A percentile compares a stretch with the other conserved stretches of the same genome.
Conservation (phyloP, 2,113 vertebrate species). For the Pluvialis apricaria region DNA sequence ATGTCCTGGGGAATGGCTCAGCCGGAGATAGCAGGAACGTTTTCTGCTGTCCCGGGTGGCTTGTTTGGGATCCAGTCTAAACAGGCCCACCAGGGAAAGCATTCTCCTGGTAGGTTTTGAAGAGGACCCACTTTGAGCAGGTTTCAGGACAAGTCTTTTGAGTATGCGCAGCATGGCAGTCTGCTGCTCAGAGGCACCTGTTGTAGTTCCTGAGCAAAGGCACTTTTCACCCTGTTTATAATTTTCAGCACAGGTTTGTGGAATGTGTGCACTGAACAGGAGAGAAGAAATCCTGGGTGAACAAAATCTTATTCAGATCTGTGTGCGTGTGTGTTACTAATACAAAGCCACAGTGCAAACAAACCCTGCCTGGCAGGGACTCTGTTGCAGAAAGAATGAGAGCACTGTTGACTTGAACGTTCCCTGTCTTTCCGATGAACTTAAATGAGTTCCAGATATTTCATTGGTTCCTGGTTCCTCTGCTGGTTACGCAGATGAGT, state of each 20-base stretch:
- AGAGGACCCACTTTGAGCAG: background rate
- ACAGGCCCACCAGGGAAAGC: background rate
- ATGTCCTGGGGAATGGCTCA: background rate
- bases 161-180: background rate
- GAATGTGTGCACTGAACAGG: background rate
- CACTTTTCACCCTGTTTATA: background rate
- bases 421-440: background rate
- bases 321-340: background rate
- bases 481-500: background rate
- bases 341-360: conserved; percentile 22
- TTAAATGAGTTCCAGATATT: background rate
- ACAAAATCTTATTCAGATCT: background rate
- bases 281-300: background rate
- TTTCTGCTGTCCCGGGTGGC: background rate
- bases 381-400: background rate
- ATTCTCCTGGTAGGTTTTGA: background rate
- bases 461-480: background rate
- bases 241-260: background rate
- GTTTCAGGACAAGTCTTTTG: background rate
- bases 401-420: background rate
- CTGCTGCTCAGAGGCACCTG: background rate
- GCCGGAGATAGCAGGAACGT: accelerated
- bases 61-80: background rate
- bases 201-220: background rate
- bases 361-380: background rate